Percentiles rank a stretch among this genome's conserved stretches.
These are phyloP conservation scores for Tridacna gigas DNA, from an alignment of 2,888 invertebrate species.

Conservation along the genomic window DNA sequence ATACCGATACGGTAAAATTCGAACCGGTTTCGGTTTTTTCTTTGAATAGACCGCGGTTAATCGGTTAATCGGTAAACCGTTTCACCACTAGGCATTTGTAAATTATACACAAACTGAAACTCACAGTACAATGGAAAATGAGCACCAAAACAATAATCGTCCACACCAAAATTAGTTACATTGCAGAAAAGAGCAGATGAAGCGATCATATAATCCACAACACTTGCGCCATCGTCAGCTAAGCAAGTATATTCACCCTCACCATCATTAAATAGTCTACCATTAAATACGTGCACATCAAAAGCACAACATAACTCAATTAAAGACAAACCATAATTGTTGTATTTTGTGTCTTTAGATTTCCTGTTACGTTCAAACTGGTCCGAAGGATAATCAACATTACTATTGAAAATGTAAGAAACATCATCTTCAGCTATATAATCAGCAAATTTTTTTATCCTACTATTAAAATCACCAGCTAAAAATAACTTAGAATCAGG, in stretches of 20 bases:
- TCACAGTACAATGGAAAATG: constrained; percentile 6
- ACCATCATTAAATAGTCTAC: constrained; percentile 14
- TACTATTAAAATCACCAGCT: constrained; percentile 26
- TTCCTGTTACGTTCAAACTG: constrained; percentile 1
- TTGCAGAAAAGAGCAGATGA: constrained; percentile 16
- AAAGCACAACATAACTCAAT: constrained; percentile 29
- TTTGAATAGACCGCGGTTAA: too few relatives aligned
- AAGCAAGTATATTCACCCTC: constrained; percentile 30
- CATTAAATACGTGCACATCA: constrained; percentile 34
- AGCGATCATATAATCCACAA: constrained; percentile 37
- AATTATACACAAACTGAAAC: constrained; percentile 1
- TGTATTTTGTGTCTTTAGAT: constrained; percentile 22
- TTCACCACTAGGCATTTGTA: too few relatives aligned
- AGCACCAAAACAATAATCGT: not conserved
- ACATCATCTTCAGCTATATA: constrained; percentile 30
- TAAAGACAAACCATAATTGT: constrained; percentile 24
- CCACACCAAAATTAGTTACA: constrained; percentile 1
- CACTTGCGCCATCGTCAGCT: constrained; percentile 34
- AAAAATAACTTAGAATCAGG: not conserved
- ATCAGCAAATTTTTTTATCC: constrained; percentile 24
- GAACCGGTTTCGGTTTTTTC: too few relatives aligned
- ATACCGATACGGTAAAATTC: too few relatives aligned
- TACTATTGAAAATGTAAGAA: constrained; percentile 8
- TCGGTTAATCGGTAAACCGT: too few relatives aligned
- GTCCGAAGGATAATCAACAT: constrained; percentile 19